Evolutionary conservation across 2,113 vertebrate genomes (phyloP).

Genomic region (Zosterops pallidus): DNA sequence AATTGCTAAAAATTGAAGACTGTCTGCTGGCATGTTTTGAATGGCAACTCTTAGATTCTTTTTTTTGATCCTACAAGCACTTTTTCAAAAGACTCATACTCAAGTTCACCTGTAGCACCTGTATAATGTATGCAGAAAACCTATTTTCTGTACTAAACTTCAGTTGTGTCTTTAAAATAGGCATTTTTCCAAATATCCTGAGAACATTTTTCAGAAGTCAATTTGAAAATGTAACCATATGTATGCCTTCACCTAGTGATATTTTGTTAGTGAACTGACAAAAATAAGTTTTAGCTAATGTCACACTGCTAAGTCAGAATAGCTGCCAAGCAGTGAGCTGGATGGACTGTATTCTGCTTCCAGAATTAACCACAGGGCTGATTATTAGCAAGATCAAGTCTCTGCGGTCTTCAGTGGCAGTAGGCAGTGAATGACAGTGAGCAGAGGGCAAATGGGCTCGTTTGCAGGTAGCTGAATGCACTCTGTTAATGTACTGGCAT

Average conservation of each 20-base stretch:
- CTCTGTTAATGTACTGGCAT: neutral
- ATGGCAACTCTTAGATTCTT: neutral
- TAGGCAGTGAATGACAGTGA: neutral
- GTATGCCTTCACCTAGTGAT: constrained; percentile 17
- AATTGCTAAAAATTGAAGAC: neutral
- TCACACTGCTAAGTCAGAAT: neutral
- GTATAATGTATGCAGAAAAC: neutral
- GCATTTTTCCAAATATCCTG: constrained; percentile 17
- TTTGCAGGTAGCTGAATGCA: constrained; percentile 5
- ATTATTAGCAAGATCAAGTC: neutral
- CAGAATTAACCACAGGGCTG: neutral
- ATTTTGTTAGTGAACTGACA: constrained; percentile 34
- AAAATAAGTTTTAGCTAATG: constrained; percentile 34
- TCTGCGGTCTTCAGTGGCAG: neutral
- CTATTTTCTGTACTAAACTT: constrained; percentile 1
- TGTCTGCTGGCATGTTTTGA: neutral
- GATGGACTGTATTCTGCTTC: neutral
- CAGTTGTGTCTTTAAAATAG: constrained; percentile 4
- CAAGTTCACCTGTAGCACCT: neutral
- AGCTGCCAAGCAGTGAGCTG: neutral
- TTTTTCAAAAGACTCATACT: neutral
- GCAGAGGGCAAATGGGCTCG: neutral
- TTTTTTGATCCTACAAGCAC: neutral
- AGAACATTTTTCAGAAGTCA: constrained; percentile 26
- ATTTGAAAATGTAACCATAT: constrained; percentile 36